Evolutionary conservation across 2,888 invertebrate genomes (phyloP), one percentile per base, ranked within the genome.

Genomic region (Heterodera filipjevi): DNA sequence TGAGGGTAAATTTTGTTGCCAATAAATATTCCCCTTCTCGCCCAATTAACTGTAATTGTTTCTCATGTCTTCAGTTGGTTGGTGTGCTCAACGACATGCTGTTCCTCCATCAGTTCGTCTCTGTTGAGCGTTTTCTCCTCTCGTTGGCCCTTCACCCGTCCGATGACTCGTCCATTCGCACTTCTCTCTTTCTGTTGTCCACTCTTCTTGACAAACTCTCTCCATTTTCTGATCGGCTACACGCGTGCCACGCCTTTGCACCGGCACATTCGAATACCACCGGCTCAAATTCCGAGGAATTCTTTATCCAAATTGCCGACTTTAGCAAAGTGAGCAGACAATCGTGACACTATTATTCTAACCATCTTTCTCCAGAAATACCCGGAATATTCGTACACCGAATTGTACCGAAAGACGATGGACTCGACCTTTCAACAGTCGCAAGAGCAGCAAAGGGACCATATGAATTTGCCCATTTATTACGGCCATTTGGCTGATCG

Each of bases 101-200:
- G 10, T 87, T 86, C 59, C 75, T 79, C 22, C 77, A 76, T 59
- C 78, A 84, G 35, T 72, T 84, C 76, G 75, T 86, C 33, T 81
- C 83, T 14, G 79, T 86, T 68, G 87, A 87, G 68, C 83, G 87
- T 22, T 80, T 87, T 44, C 82, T 87, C 12, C 75, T 85, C 22
- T 79, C 86, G 19, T 72, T 87, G n/a, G 80, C 84, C 2, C 81
- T 86, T 71, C 87, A 85, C 77, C 86, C 87, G 16, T 77, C 74
- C 71, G 86, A 84, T 53, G 84, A 85, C 74, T 76, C 81, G n/a
- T 82, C 83, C 71, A 83, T 85, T 46, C 30, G 71, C 33, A 71
- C 53, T 12, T 71, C 78, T 30, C 49, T 85, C 30, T 75, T 76
- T 14, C 35, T 81, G n/a, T 70, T 81, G 46, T 33, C 72, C 32